Percentiles rank a stretch among this genome's conserved stretches.
Evolutionary conservation across 2,113 vertebrate species (phyloP).

Genomic region (Alouatta palliata): DNA sequence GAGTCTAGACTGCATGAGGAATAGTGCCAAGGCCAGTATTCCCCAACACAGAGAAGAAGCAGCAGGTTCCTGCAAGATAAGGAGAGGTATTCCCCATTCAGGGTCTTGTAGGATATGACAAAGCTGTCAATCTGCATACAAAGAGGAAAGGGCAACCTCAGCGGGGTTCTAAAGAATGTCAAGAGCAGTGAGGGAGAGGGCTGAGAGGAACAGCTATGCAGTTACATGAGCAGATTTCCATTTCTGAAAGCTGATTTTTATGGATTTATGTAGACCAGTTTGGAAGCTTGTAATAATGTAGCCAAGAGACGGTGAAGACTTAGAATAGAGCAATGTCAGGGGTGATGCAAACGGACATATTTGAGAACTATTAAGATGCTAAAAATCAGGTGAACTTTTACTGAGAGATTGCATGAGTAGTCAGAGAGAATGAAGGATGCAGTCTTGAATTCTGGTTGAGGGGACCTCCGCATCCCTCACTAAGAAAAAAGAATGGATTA

Average conservation of each 20-base stretch:
- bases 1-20: background rate
- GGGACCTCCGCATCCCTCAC: background rate
- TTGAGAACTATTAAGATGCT: background rate
- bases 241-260: background rate
- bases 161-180: background rate
- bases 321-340: background rate
- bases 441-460: background rate
- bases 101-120: background rate
- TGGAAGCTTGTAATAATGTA: background rate
- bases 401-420: background rate
- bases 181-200: background rate
- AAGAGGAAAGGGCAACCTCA: background rate
- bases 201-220: background rate
- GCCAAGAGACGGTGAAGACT: background rate
- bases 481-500: background rate
- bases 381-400: background rate
- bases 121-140: background rate
- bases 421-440: background rate
- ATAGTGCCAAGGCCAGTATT: background rate
- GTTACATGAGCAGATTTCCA: background rate
- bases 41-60: background rate
- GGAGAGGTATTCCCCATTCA: background rate
- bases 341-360: background rate
- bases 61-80: background rate
- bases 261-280: background rate